Base-by-base conservation (phyloP, 2,888 invertebrate genomes). In the Tinea pellionella region DNA sequence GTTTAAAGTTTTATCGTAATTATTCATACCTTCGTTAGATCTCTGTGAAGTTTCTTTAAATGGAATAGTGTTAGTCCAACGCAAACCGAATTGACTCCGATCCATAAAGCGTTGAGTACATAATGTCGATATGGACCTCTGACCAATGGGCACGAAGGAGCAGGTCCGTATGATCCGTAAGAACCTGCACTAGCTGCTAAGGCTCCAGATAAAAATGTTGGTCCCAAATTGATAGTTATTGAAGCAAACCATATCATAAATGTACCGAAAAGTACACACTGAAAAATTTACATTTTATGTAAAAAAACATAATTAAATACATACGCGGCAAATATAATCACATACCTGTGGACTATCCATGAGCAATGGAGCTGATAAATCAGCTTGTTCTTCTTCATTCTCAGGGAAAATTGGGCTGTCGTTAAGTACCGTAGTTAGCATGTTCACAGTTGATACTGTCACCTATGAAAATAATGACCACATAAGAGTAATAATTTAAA, bases 231-330 rank as follows among this genome's bases (percentile, higher is more conserved):
- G 77, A 96, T 94, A 59, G 96, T 94, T 74, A 96, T 93, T 65
- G 94, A 94, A 60, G 95, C 94, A 83, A 96, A 96, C 96, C 96
- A 96, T 73, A 96, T 96, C 92, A 96, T 96, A 80, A 95, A 94
- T 60, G 95, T 92, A 64, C 96, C 96, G 80, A 96, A 96, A 58
- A 95, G 89, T 63, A 96, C 95, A 80, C 96, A 96, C 89, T 95
- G 93, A 16, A 84, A 85, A 24, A 16, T 47, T 4, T 6, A 37
- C 9, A 30, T 37, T 37, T 13, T 32, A 3, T n/a, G n/a, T 19
- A 55, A 19, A 16, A 55, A 12, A 24, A 51, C n/a, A 6, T 51
- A 37, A 2, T 6, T 6, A 37, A 6, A 37, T 37, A 9, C 1
- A 24, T 24, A 24, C 6, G 6, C 9, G 37, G 37, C 37, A 12